Percentiles rank a stretch among this genome's conserved stretches.
These are phyloP conservation scores for Hofmannophila pseudospretella DNA, from an alignment of 2,888 invertebrate genomes.

Conservation along the genomic window DNA sequence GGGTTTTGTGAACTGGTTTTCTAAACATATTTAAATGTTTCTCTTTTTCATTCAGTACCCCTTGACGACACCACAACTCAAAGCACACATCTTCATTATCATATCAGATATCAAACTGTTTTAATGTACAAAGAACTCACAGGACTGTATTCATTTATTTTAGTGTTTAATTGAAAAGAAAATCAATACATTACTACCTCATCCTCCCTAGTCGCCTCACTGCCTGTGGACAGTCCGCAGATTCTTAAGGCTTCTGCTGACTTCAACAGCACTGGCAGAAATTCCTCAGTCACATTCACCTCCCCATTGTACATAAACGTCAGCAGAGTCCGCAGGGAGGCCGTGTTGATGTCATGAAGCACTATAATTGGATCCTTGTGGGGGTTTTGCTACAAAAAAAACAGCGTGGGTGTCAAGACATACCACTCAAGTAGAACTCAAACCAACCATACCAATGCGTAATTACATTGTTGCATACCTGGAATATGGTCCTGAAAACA, in stretches of 20 bases:
- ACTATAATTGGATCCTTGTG: constrained; percentile 86
- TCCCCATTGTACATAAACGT: constrained; percentile 87
- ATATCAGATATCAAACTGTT: no score
- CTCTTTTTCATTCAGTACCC: no score
- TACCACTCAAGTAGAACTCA: constrained; percentile 8
- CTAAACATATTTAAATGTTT: no score
- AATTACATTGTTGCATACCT: constrained; percentile 48
- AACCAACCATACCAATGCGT: constrained; percentile 3
- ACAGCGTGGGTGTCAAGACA: constrained; percentile 57
- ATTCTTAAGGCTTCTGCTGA: constrained; percentile 84
- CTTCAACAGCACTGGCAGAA: constrained; percentile 81
- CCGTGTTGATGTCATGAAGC: constrained; percentile 83
- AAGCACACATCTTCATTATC: no score
- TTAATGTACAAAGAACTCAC: no score
- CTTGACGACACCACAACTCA: no score
- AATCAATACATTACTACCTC: no score
- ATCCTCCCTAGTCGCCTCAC: constrained; percentile 58
- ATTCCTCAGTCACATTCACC: constrained; percentile 84
- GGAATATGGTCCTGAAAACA: constrained; percentile 81
- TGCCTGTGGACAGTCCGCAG: constrained; percentile 81
- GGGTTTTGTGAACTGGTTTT: no score
- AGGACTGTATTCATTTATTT: no score
- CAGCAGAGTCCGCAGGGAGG: constrained; percentile 80
- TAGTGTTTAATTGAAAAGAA: no score
- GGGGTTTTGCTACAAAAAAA: constrained; percentile 82